Conservation (phyloP, 2,888 invertebrate genomes). For the Dioctria rufipes region DNA sequence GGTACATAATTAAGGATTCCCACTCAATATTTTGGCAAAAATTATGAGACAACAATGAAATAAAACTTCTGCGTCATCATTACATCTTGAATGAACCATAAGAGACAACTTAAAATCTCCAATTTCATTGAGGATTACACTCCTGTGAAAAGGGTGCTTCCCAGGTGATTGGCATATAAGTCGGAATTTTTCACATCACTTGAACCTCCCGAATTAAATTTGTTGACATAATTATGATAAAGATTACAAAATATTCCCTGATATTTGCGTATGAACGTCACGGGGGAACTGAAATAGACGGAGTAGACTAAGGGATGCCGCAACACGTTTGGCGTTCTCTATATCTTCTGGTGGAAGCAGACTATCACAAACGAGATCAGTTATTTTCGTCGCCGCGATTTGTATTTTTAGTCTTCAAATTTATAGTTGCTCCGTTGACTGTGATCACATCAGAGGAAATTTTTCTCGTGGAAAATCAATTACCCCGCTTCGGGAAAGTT, state of each 20-base stretch:
- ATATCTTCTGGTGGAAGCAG: not conserved
- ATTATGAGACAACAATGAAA: no score
- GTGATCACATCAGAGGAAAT: constrained; percentile 25
- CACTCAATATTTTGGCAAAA: no score
- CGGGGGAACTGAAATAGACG: constrained; percentile 17
- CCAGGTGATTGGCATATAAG: no score
- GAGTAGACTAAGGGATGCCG: constrained; percentile 23
- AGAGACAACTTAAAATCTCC: no score
- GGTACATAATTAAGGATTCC: no score
- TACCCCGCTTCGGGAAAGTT: constrained; percentile 14
- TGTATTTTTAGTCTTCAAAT: constrained; percentile 34
- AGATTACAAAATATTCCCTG: constrained; percentile 35
- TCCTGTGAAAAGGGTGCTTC: no score
- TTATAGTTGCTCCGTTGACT: constrained; percentile 20
- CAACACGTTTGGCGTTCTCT: not conserved
- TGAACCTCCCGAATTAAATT: not conserved
- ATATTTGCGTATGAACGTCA: not conserved
- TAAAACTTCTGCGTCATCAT: no score
- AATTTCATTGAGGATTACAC: no score
- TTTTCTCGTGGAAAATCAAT: constrained; percentile 47
- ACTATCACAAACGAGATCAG: constrained; percentile 10
- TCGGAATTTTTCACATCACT: constrained; percentile 26
- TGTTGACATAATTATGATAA: constrained; percentile 30
- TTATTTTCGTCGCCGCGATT: constrained; percentile 29
- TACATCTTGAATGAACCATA: no score